Evolutionary conservation across 2,888 invertebrate genomes (phyloP).

Genomic region (Scaptomyza caliginosa): DNA sequence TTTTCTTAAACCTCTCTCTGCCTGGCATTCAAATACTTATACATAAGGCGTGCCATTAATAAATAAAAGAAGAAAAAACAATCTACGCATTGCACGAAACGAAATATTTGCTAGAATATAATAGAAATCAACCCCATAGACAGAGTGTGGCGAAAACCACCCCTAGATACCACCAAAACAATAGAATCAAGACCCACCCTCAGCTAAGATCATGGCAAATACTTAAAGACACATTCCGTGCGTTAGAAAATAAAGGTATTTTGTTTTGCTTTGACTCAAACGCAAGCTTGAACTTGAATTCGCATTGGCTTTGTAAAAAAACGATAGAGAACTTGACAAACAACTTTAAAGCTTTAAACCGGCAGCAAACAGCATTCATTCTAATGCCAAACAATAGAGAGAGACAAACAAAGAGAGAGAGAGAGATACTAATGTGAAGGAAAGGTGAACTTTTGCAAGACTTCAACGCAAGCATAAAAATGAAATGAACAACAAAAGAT

Average conservation of each 20-base stretch:
- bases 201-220: slow-evolving; percentile 31
- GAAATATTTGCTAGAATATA: slow-evolving; percentile 38
- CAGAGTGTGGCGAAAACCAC: slow-evolving; percentile 49
- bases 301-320: slow-evolving; percentile 17
- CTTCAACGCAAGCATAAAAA: slow-evolving; percentile 13
- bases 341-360: slow-evolving; percentile 62
- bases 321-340: slow-evolving; percentile 62
- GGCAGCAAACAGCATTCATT: slow-evolving; percentile 51
- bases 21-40: slow-evolving; percentile 46
- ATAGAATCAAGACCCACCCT: slow-evolving; percentile 55
- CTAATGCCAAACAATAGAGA: slow-evolving; percentile 69
- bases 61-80: slow-evolving; percentile 38
- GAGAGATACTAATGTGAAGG: not conserved
- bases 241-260: slow-evolving; percentile 16
- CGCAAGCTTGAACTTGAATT: slow-evolving; percentile 66
- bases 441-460: slow-evolving; percentile 1
- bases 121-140: slow-evolving; percentile 56
- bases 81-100: slow-evolving; percentile 40
- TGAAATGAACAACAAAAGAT: slow-evolving; percentile 10
- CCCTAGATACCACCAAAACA: slow-evolving; percentile 33
- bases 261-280: slow-evolving; percentile 1
- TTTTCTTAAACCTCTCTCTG: slow-evolving; percentile 21
- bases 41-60: slow-evolving; percentile 64
- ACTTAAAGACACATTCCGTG: slow-evolving; percentile 49
- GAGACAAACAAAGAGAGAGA: slow-evolving; percentile 6